Conservation (phyloP, 2,797 vertebrate genomes). For the Rhodeus uyekii region DNA sequence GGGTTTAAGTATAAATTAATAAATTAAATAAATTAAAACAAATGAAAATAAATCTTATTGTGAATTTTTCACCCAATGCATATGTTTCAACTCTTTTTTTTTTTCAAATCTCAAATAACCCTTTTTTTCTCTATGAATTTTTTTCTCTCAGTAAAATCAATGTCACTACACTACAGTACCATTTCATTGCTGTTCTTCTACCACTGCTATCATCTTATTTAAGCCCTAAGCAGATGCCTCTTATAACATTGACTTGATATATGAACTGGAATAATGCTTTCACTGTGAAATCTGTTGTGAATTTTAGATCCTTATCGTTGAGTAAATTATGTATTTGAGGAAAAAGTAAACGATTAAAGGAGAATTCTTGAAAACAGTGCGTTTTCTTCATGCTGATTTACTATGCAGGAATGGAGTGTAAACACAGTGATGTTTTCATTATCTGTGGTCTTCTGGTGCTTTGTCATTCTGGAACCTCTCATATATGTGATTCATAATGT, state of each 20-base stretch:
- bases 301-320: not conserved
- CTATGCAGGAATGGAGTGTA: slow-evolving; percentile 1
- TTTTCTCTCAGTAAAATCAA: no score
- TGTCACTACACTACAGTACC: not conserved
- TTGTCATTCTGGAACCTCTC: not conserved
- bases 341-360: not conserved
- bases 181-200: not conserved
- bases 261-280: not conserved
- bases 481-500: not conserved
- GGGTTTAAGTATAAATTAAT: no score
- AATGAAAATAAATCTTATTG: no score
- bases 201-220: not conserved
- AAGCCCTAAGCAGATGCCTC: not conserved
- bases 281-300: slow-evolving; percentile 14
- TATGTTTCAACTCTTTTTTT: no score
- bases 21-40: no score
- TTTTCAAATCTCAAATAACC: no score
- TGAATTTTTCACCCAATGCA: no score
- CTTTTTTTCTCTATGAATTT: no score
- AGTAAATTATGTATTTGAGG: not conserved
- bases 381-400: not conserved
- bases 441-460: not conserved
- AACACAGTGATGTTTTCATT: slow-evolving; percentile 22
- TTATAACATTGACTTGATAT: not conserved
- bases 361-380: not conserved